Percentiles rank a stretch among this genome's conserved stretches.
Conservation (phyloP, 2,888 invertebrate genomes). For the Lithophane semibrunnea region DNA sequence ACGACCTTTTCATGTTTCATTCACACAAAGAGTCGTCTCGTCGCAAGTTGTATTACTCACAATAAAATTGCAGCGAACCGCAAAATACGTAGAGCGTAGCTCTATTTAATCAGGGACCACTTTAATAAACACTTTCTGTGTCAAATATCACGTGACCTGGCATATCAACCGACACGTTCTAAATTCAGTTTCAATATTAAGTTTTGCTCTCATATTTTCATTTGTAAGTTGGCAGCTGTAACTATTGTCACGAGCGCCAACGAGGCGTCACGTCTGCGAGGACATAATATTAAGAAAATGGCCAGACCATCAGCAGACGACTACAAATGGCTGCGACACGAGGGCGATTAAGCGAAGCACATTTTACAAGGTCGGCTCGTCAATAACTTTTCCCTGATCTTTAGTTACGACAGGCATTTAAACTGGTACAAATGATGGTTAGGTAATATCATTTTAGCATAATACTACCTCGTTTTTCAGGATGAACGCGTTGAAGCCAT, state of each 20-base stretch:
- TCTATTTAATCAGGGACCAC: conserved; percentile 46
- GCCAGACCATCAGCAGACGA: conserved; percentile 56
- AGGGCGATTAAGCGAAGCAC: conserved; percentile 52
- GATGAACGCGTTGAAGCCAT: not conserved
- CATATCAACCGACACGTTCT: conserved; percentile 7
- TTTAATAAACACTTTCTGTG: conserved; percentile 32
- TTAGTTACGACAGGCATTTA: conserved; percentile 35
- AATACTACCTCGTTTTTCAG: not conserved
- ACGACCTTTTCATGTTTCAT: conserved; percentile 56
- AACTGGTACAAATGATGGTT: conserved; percentile 32
- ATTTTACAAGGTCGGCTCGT: conserved; percentile 53
- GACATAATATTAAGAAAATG: conserved; percentile 60
- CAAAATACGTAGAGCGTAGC: conserved; percentile 31
- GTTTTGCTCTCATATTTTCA: conserved; percentile 42
- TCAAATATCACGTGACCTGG: conserved; percentile 18
- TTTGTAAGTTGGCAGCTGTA: conserved; percentile 43
- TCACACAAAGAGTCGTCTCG: conserved; percentile 54
- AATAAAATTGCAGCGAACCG: conserved; percentile 51
- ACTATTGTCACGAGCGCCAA: conserved; percentile 40
- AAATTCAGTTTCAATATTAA: conserved; percentile 24
- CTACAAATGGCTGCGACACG: conserved; percentile 62
- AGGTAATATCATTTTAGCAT: conserved; percentile 17
- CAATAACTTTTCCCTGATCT: conserved; percentile 53
- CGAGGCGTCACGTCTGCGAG: conserved; percentile 55
- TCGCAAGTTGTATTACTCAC: conserved; percentile 46